A percentile compares a stretch with the other conserved stretches of the same genome.
phyloP scores from a whole-genome alignment of 2,797 vertebrate species.

The Pantherophis alleghaniensis region DNA sequence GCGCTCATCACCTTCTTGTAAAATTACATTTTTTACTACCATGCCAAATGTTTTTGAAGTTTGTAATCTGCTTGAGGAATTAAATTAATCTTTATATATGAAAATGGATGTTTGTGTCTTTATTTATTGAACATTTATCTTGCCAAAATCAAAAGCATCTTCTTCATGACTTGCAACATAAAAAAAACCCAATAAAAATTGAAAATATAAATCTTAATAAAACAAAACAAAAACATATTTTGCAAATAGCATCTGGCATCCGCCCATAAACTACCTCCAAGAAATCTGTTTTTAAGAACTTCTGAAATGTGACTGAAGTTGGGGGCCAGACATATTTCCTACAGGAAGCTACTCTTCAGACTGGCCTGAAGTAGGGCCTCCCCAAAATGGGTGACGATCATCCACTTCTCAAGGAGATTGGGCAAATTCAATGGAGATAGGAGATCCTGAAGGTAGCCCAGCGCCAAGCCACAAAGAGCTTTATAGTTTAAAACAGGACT shows the following conservation, averaged over 20 bases:
- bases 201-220: neutral
- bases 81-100: neutral
- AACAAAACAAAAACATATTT: neutral
- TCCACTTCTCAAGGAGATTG: neutral
- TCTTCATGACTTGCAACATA: neutral
- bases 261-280: neutral
- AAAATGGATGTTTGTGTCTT: neutral
- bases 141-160: neutral
- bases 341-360: neutral
- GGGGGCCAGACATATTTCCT: neutral
- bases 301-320: neutral
- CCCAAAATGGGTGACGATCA: neutral
- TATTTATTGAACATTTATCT: neutral
- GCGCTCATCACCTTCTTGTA: neutral
- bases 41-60: neutral
- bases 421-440: neutral
- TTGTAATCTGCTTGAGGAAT: neutral
- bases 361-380: neutral
- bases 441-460: neutral
- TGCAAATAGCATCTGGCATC: neutral
- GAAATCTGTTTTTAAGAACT: neutral
- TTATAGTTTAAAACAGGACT: neutral
- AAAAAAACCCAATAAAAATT: neutral
- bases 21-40: neutral
- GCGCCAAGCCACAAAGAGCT: neutral